Evolutionary conservation across 2,797 vertebrate species (phyloP).

Genomic region (Danio choprae): DNA sequence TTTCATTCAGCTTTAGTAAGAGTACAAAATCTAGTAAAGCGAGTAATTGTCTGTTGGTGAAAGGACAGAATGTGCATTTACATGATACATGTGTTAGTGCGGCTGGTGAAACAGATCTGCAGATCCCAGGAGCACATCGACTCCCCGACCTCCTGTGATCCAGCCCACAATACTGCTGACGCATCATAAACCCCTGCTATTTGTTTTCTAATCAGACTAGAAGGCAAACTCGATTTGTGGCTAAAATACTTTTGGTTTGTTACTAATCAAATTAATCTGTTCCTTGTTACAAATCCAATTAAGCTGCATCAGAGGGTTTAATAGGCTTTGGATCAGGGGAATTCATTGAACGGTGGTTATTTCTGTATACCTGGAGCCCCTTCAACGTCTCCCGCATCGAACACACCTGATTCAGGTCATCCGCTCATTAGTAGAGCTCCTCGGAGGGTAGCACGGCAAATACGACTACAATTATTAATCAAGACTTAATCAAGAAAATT

Average conservation of each 20-base stretch:
- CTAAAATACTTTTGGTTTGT: constrained; percentile 75
- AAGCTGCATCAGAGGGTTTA: constrained; percentile 62
- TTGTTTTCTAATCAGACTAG: constrained; percentile 82
- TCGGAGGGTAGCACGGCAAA: no score
- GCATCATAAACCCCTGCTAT: constrained; percentile 75
- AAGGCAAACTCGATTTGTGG: constrained; percentile 75
- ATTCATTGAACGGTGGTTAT: constrained; percentile 77
- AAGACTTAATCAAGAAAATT: no score
- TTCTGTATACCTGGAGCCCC: constrained; percentile 55
- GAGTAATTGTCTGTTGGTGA: background rate
- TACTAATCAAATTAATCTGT: constrained; percentile 77
- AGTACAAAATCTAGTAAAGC: background rate
- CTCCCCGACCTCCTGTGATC: background rate
- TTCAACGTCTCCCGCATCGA: background rate
- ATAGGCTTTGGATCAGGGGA: constrained; percentile 68
- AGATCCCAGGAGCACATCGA: background rate
- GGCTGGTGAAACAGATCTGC: background rate
- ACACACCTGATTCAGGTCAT: background rate
- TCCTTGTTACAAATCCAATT: constrained; percentile 36
- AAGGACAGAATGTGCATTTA: background rate
- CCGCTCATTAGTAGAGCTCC: background rate
- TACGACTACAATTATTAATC: no score
- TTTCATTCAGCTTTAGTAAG: background rate
- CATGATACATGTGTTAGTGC: background rate
- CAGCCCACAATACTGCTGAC: constrained; percentile 73